Evolutionary conservation across 2,113 vertebrate species (phyloP).

Genomic region (Morphnarchus princeps): DNA sequence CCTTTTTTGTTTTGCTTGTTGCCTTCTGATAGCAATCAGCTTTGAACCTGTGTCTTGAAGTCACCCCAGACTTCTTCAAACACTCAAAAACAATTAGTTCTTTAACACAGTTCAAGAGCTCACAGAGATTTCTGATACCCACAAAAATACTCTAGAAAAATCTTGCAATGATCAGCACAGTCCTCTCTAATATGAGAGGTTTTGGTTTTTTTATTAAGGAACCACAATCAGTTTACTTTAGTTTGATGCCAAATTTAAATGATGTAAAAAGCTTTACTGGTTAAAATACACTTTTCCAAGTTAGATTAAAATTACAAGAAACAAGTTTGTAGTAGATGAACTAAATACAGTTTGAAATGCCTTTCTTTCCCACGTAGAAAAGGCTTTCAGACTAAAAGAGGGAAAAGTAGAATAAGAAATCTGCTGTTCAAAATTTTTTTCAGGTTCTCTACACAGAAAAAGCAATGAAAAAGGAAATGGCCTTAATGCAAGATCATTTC

Average conservation of each 20-base stretch:
- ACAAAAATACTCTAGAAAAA: neutral
- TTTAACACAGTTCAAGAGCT: neutral
- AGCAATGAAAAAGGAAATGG: neutral
- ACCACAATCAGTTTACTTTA: neutral
- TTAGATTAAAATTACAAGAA: neutral
- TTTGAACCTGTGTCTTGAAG: neutral
- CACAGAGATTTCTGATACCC: neutral
- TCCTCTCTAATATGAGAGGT: neutral
- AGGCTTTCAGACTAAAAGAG: neutral
- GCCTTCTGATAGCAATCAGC: neutral
- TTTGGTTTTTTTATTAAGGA: neutral
- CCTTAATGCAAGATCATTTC: neutral
- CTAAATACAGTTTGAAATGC: neutral
- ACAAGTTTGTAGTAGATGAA: neutral
- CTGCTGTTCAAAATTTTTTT: neutral
- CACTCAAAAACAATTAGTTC: neutral
- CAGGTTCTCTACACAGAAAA: neutral
- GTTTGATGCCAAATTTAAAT: neutral
- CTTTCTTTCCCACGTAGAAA: neutral
- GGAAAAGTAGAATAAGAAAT: neutral
- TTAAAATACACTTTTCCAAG: neutral
- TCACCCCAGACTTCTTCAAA: neutral
- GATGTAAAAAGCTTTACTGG: neutral
- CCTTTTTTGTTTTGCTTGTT: neutral
- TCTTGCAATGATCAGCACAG: neutral